phyloP scores from a whole-genome alignment of 2,797 vertebrate genomes.

The Hephaestus fuliginosus region DNA sequence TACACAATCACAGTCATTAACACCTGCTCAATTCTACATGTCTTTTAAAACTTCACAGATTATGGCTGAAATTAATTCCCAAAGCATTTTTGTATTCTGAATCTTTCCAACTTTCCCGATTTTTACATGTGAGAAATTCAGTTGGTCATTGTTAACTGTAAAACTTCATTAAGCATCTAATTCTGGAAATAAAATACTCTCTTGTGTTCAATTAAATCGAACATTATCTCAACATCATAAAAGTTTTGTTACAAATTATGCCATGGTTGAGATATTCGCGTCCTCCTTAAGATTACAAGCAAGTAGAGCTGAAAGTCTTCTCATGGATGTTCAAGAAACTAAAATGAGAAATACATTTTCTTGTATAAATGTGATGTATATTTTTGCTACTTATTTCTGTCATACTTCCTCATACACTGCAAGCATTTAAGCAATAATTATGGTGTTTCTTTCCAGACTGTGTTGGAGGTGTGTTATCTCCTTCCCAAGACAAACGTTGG shows the following conservation, averaged over 20 bases:
- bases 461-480: conserved; percentile 88
- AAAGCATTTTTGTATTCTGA: not conserved
- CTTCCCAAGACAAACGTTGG: conserved; percentile 88
- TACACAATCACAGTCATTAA: not conserved
- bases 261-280: not conserved
- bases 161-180: not conserved
- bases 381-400: conserved; percentile 27
- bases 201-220: not conserved
- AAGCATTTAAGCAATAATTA: not conserved
- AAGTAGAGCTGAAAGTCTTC: not conserved
- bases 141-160: not conserved
- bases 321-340: not conserved
- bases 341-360: not conserved
- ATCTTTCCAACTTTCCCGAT: not conserved
- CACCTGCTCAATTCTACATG: not conserved
- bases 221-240: conserved; percentile 2
- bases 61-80: not conserved
- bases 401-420: not conserved
- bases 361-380: not conserved
- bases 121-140: not conserved
- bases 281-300: not conserved
- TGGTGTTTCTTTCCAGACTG: conserved; percentile 82
- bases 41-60: not conserved
- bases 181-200: not conserved
- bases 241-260: not conserved